These are phyloP conservation scores for Daboia siamensis DNA, from an alignment of 2,113 vertebrate genomes.

Conservation along the genomic window DNA sequence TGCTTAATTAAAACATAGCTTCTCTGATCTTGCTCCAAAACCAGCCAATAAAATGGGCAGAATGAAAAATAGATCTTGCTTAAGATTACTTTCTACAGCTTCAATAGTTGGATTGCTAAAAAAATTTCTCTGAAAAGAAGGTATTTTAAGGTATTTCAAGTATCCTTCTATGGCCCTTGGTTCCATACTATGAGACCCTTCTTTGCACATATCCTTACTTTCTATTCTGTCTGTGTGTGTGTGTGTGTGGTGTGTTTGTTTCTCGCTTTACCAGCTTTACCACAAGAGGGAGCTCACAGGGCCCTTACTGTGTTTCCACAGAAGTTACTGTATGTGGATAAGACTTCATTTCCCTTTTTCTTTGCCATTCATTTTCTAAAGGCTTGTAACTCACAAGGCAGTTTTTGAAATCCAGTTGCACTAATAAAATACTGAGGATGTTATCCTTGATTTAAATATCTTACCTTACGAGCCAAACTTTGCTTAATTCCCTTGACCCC, in stretches of 20 bases:
- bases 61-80: not conserved
- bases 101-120: not conserved
- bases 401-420: not conserved
- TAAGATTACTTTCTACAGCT: not conserved
- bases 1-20: not conserved
- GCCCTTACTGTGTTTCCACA: not conserved
- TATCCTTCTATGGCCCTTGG: not conserved
- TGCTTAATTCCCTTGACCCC: not conserved
- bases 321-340: not conserved
- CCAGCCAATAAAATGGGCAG: not conserved
- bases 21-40: not conserved
- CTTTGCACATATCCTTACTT: not conserved
- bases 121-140: not conserved
- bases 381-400: not conserved
- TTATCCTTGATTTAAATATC: not conserved
- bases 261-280: not conserved
- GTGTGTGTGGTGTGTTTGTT: not conserved
- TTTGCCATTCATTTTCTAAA: not conserved
- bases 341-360: not conserved
- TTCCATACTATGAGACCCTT: not conserved
- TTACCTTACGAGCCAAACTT: not conserved
- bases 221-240: not conserved
- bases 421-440: rapidly evolving
- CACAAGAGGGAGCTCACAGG: not conserved
- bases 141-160: not conserved